Conservation (phyloP, 2,797 vertebrate genomes). For the Brotula barbata region DNA sequence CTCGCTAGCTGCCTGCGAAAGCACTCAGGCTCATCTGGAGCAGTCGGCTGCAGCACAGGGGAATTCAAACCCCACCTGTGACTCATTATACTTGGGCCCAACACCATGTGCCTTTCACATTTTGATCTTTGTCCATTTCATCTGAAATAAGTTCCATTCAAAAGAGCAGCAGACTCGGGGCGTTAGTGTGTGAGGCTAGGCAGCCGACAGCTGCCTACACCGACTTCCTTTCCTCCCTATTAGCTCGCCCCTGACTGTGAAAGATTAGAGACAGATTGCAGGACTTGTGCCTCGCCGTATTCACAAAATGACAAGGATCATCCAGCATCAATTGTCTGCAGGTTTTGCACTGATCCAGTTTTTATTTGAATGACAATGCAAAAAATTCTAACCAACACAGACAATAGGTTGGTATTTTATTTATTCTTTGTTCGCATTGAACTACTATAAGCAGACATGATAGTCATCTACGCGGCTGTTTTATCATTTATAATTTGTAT, state of each 20-base stretch:
- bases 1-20: constrained; percentile 60
- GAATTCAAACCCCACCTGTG: constrained; percentile 73
- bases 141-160: constrained; percentile 69
- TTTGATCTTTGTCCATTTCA: constrained; percentile 72
- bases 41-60: constrained; percentile 47
- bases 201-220: constrained; percentile 61
- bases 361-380: constrained; percentile 58
- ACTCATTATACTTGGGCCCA: constrained; percentile 72
- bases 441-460: constrained; percentile 28
- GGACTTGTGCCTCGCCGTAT: constrained; percentile 51
- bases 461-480: neutral
- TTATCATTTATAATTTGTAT: neutral
- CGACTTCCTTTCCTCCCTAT: constrained; percentile 59
- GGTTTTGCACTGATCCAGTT: constrained; percentile 54
- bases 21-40: constrained; percentile 71
- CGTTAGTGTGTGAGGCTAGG: constrained; percentile 61
- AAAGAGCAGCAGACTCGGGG: constrained; percentile 61
- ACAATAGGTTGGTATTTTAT: constrained; percentile 19
- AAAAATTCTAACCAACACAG: constrained; percentile 33
- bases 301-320: constrained; percentile 65
- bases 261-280: constrained; percentile 77
- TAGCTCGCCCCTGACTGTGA: constrained; percentile 54
- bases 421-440: constrained; percentile 16
- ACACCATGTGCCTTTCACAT: constrained; percentile 65
- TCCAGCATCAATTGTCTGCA: constrained; percentile 46